Evolutionary conservation across 1,140 invertebrate genomes (phyloP), one percentile per base, ranked within the genome.

Genomic region (Heliconius hermathena): DNA sequence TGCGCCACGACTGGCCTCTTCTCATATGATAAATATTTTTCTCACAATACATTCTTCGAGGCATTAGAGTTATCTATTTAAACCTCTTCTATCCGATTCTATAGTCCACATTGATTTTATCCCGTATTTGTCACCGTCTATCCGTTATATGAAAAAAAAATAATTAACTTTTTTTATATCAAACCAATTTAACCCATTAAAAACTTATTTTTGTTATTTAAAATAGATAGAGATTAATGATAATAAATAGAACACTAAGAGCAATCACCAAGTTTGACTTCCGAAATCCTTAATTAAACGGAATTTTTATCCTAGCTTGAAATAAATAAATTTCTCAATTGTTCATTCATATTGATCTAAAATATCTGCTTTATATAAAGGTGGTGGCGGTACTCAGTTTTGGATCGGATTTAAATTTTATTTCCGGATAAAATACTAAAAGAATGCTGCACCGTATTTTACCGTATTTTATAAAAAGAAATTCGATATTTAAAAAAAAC

Each of bases 331-430:
- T 66, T 26, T 29, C 57, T 13, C 22, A 29, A 22, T 26, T 26
- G n/a, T 66, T 26, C 22, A 66, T 66, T 66, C 57, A 66, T 29
- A 29, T 66, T 66, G 60, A 26, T 66, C 60, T 66, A 66, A 66
- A 66, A 66, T 66, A 66, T 29, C 22, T 11, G 13, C 26, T 66
- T 66, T 29, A 29, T 66, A 29, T 29, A 66, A 66, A 66, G 54
- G 8, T 22, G 9, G 60, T 29, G 26, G 13, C 22, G 22, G 26
- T 16, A 29, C 26, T 13, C 60, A 66, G 60, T 16, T 13, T 66
- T 3, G 13, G 26, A 22, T 22, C 60, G 26, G 60, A 29, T 66
- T 66, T 66, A 66, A 66, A 26, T 66, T 29, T 26, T 26, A 26
- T 26, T 26, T 26, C 60, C 9, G 60, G 29, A 29, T 29, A 18